Conservation (phyloP, 2,888 invertebrate genomes). For the Kuschelorhynchus macadamiae region DNA sequence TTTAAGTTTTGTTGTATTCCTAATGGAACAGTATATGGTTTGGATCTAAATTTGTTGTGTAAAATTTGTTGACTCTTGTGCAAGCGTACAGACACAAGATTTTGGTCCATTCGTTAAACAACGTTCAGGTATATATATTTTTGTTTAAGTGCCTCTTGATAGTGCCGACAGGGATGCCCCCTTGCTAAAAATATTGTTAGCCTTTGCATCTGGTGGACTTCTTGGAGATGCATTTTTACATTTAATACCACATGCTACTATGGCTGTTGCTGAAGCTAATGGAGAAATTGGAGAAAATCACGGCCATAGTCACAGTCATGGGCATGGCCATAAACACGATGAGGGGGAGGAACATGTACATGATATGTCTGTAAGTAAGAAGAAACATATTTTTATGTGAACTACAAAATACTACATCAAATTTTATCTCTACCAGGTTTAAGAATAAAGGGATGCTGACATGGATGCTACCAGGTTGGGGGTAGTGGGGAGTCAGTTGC, state of each 20-base stretch:
- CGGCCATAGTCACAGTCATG: conserved; percentile 44
- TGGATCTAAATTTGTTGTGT: no score
- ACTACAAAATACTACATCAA: not conserved
- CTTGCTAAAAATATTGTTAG: conserved; percentile 88
- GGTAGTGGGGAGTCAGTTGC: no score
- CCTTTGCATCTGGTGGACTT: conserved; percentile 95
- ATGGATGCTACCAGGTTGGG: no score
- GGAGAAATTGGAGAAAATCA: conserved; percentile 15
- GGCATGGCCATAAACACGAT: conserved; percentile 68
- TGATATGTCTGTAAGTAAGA: conserved; percentile 79
- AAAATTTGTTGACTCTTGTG: not conserved
- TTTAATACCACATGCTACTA: conserved; percentile 95
- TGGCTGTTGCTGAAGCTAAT: conserved; percentile 69
- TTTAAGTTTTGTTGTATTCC: not conserved
- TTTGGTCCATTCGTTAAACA: not conserved
- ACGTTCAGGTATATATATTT: no score
- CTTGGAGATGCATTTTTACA: conserved; percentile 99
- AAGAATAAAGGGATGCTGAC: no score
- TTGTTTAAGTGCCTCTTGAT: conserved; percentile 86
- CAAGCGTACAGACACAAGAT: not conserved
- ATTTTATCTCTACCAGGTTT: not conserved
- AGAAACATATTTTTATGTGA: not conserved
- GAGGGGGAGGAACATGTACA: conserved; percentile 74
- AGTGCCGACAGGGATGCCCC: conserved; percentile 88
- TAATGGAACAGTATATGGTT: not conserved